Percentiles rank a stretch among this genome's conserved stretches.
Conservation (phyloP, 2,888 invertebrate genomes). For the Brachyopa scutellaris region DNA sequence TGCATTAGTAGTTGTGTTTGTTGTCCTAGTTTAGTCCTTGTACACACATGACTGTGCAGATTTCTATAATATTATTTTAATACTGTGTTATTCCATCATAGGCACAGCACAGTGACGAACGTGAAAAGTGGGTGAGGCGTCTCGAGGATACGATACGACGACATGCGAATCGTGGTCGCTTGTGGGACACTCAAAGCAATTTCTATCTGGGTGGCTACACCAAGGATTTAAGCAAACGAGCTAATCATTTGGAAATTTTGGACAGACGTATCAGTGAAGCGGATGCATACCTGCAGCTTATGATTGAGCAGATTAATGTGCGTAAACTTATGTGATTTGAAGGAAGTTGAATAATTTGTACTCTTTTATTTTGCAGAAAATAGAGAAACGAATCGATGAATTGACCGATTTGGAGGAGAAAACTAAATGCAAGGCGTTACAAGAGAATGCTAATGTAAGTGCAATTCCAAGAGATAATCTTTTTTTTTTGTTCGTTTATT, state of each 20-base stretch:
- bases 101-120: constrained; percentile 96
- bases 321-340: constrained; percentile 75
- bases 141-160: constrained; percentile 96
- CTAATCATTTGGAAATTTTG: constrained; percentile 85
- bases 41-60: constrained; percentile 29
- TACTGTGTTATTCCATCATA: constrained; percentile 81
- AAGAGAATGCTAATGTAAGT: constrained; percentile 91
- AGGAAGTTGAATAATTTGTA: constrained; percentile 22
- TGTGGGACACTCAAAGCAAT: constrained; percentile 80
- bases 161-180: constrained; percentile 86
- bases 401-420: constrained; percentile 87
- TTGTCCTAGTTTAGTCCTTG: constrained; percentile 50
- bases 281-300: constrained; percentile 96
- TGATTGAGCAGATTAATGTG: constrained; percentile 95
- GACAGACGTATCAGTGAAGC: constrained; percentile 96
- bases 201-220: constrained; percentile 81
- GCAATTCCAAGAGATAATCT: background rate
- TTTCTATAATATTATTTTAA: constrained; percentile 28
- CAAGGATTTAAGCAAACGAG: constrained; percentile 82
- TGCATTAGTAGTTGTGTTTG: constrained; percentile 26
- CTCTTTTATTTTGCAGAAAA: constrained; percentile 83
- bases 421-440: constrained; percentile 86
- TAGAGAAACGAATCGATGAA: constrained; percentile 86
- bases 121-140: constrained; percentile 97
- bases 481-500: background rate